Conservation (phyloP, 2,113 vertebrate species). For the Oreotrochilus melanogaster region DNA sequence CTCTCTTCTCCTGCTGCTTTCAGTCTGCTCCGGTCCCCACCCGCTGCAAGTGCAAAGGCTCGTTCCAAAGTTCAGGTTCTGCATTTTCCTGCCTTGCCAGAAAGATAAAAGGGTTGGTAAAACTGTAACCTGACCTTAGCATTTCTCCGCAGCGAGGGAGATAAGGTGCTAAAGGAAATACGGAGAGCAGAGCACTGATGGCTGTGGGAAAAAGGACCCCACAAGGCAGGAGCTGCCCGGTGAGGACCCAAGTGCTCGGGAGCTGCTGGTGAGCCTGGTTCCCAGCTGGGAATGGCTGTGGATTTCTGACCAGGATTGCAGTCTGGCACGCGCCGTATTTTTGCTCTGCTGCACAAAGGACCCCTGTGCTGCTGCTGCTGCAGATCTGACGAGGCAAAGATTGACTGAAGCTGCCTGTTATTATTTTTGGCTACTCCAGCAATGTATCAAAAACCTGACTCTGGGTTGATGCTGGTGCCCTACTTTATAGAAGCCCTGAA, state of each 20-base stretch:
- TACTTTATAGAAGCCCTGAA: constrained; percentile 68
- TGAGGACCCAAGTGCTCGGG: fast-evolving
- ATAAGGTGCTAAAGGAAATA: constrained; percentile 30
- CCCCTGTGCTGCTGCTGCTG: constrained; percentile 28
- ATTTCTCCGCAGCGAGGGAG: not conserved
- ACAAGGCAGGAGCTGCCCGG: not conserved
- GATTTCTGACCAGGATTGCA: not conserved
- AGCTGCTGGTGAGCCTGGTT: not conserved
- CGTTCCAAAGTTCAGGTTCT: constrained; percentile 56
- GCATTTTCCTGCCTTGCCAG: not conserved
- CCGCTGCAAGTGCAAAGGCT: not conserved
- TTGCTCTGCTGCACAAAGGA: not conserved
- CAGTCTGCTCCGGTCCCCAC: not conserved
- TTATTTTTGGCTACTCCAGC: constrained; percentile 60
- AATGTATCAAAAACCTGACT: constrained; percentile 65
- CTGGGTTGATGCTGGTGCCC: constrained; percentile 58
- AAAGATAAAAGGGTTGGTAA: constrained; percentile 44
- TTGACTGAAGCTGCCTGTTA: constrained; percentile 30
- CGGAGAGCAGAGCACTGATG: not conserved
- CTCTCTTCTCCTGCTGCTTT: not conserved
- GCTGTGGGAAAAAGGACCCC: not conserved
- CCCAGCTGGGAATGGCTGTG: not conserved
- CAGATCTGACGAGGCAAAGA: not conserved
- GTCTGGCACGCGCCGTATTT: fast-evolving
- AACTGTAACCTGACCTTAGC: constrained; percentile 61